Evolutionary conservation across 1,140 invertebrate genomes (phyloP), one percentile per base, ranked within the genome.

Genomic region (Drosophila kohkoa): DNA sequence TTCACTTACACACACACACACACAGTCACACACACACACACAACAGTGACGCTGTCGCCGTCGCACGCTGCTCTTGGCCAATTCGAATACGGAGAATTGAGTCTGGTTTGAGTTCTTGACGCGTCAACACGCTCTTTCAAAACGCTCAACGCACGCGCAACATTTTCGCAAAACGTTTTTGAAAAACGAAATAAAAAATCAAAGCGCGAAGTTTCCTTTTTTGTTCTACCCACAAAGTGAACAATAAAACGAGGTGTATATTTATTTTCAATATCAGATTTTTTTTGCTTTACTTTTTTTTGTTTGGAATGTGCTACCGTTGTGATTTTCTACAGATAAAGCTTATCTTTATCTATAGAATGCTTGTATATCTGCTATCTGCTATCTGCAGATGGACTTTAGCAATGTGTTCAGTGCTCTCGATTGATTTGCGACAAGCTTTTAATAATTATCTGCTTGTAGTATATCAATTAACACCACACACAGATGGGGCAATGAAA

Each of bases 101-200:
- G 87, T 90, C 87, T 87, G 75, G 70, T 66, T 90, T 83, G 66
- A 79, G 87, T 90, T 87, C 87, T 90, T 86, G 87, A 71, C 79
- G 87, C 57, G 87, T 74, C 70, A 74, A 68, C 71, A 74, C 86
- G 76, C 81, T 83, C 38, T 63, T 28, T 41, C 16, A 60, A 62
- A 41, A 45, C 30, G 16, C n/a, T 16, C 1, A 45, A 68, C 54
- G 52, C 49, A 57, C 45, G 43, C 49, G 65, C 48, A 28, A n/a
- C 45, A 35, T 3, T 16, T 20, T 28, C 49, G 5, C 45, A 7
- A 41, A 46, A 45, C 28, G 3, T 55, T 54, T 65, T 66, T n/a
- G 35, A 32, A 60, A 55, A 30, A 10, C 20, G 30, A 48, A 20
- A 57, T 16, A 28, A 16, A 25, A 49, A 28, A 5, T 35, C 11